These are phyloP conservation scores for Polyergus mexicanus DNA, from an alignment of 1,140 invertebrate genomes.

Conservation along the genomic window DNA sequence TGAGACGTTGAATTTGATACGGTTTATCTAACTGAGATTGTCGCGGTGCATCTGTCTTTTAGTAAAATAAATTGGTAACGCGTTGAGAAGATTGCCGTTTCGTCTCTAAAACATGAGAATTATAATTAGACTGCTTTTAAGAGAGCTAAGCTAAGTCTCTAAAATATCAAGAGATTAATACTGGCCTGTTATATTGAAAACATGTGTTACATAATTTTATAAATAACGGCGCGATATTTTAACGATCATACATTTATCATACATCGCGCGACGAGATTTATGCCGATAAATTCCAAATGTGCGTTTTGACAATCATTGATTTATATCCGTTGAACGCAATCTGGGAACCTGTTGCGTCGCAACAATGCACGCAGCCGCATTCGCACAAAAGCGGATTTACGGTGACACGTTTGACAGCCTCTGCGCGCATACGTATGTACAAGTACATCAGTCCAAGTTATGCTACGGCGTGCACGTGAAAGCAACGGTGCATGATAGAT, in stretches of 20 bases:
- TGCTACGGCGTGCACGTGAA: not conserved
- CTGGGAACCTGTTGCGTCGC: conserved; percentile 44
- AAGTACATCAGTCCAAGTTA: not conserved
- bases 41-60: not conserved
- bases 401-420: conserved; percentile 34
- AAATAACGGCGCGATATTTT: not conserved
- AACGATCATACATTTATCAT: not conserved
- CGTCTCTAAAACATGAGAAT: not conserved
- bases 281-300: not conserved
- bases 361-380: conserved; percentile 17
- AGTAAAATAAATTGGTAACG: not conserved
- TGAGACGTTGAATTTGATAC: not conserved
- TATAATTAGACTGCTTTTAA: not conserved
- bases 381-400: conserved; percentile 15
- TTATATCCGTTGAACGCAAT: conserved; percentile 24
- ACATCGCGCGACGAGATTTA: not conserved
- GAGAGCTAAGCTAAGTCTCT: not conserved
- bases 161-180: conserved; percentile 1
- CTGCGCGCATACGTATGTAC: not conserved
- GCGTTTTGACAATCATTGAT: conserved; percentile 50
- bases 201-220: not conserved
- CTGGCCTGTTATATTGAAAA: not conserved
- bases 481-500: conserved; percentile 30
- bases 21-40: conserved; percentile 5
- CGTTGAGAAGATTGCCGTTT: not conserved